A percentile compares a stretch with the other conserved stretches of the same genome.
These are phyloP conservation scores for Flabesymbios commensalis DNA, from an alignment of 2,888 invertebrate species.

Conservation along the genomic window DNA sequence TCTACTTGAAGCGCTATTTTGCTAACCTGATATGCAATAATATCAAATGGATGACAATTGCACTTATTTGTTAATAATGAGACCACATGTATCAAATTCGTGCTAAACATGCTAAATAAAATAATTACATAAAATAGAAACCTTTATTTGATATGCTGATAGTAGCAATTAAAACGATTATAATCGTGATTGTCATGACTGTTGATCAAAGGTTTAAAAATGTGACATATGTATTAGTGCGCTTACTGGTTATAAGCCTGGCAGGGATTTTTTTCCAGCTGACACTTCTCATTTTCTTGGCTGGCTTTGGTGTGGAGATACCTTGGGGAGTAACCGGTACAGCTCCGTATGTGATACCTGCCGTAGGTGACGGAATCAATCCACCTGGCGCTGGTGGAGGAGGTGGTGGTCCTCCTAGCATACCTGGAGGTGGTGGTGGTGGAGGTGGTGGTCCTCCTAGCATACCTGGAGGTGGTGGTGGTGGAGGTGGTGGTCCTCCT, in stretches of 20 bases:
- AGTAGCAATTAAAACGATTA: background rate
- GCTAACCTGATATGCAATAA: too few relatives aligned
- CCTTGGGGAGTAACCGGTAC: background rate
- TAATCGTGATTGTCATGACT: background rate
- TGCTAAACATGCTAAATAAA: too few relatives aligned
- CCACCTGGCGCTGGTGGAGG: conserved; percentile 55
- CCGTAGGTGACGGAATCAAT: conserved; percentile 45
- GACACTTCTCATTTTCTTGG: conserved; percentile 94
- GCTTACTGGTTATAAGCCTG: conserved; percentile 7
- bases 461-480: background rate
- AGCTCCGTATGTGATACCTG: background rate
- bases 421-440: conserved; percentile 56
- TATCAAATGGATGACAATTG: too few relatives aligned
- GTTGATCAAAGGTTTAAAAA: background rate
- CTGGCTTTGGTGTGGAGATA: conserved; percentile 69
- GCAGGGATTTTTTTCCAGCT: conserved; percentile 95
- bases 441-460: conserved; percentile 20
- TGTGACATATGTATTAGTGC: too few relatives aligned
- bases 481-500: conserved; percentile 52
- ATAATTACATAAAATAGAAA: too few relatives aligned
- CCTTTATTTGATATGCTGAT: background rate
- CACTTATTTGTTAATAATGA: too few relatives aligned
- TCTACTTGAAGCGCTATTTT: too few relatives aligned
- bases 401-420: too few relatives aligned
- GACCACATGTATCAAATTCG: too few relatives aligned